These are phyloP conservation scores for Micrastur ruficollis DNA, from an alignment of 2,797 vertebrate genomes.

Conservation along the genomic window DNA sequence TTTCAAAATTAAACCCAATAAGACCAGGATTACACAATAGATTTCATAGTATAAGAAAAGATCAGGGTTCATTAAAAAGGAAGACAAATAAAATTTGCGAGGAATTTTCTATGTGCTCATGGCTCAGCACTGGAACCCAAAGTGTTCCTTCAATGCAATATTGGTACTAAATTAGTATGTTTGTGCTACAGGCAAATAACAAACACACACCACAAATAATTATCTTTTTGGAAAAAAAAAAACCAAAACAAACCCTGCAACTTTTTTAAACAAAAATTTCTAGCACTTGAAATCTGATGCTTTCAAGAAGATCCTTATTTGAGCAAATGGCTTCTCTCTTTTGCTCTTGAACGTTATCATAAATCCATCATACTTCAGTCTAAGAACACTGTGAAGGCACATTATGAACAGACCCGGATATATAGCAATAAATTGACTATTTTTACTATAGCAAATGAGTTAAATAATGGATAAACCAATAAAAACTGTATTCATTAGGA, in stretches of 20 bases:
- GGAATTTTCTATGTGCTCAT: background rate
- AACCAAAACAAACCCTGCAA: background rate
- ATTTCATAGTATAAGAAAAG: background rate
- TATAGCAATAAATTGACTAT: background rate
- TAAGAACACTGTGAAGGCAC: background rate
- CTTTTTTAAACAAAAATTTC: background rate
- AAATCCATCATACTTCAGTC: background rate
- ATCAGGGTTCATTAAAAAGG: background rate
- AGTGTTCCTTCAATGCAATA: background rate
- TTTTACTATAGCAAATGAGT: background rate
- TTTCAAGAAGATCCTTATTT: background rate
- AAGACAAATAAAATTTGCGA: background rate
- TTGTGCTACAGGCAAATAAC: background rate
- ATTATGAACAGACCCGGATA: background rate
- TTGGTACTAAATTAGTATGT: background rate
- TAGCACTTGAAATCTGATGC: background rate
- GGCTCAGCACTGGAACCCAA: background rate
- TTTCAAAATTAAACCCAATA: background rate
- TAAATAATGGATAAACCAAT: background rate
- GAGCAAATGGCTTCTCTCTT: background rate
- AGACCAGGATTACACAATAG: background rate
- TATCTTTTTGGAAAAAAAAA: background rate
- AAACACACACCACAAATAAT: background rate
- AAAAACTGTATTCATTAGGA: background rate
- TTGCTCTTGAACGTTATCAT: background rate